Percentiles rank a stretch among this genome's conserved stretches.
Conservation (phyloP, 2,888 invertebrate genomes). For the Synergus umbraculus region DNA sequence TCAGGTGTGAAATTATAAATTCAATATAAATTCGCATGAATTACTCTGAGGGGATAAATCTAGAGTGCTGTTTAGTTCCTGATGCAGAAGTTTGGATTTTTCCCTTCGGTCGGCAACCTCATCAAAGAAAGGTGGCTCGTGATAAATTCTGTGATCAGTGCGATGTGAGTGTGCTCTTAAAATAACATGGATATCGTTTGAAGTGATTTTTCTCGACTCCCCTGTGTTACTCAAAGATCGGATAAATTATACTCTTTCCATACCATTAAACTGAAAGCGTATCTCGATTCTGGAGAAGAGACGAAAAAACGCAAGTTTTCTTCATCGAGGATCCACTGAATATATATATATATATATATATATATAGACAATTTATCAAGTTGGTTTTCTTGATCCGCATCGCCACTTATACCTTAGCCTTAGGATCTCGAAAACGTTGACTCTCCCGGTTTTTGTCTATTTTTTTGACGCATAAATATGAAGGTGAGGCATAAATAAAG, state of each 20-base stretch:
- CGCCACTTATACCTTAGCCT: not conserved
- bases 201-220: constrained; percentile 29
- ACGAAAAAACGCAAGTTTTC: constrained; percentile 36
- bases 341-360: not conserved
- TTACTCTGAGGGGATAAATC: not conserved
- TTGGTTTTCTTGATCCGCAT: constrained; percentile 24
- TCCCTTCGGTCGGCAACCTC: not conserved
- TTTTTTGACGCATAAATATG: constrained; percentile 19
- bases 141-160: not conserved
- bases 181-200: constrained; percentile 4
- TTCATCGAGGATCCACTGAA: constrained; percentile 13
- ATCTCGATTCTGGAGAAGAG: constrained; percentile 21
- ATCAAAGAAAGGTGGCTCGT: constrained; percentile 1
- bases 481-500: constrained; percentile 3
- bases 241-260: constrained; percentile 35
- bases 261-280: constrained; percentile 25
- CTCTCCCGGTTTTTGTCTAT: constrained; percentile 17
- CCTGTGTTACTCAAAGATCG: constrained; percentile 3
- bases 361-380: constrained; percentile 18
- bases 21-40: constrained; percentile 2
- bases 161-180: constrained; percentile 30
- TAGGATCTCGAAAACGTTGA: constrained; percentile 21
- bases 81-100: not conserved
- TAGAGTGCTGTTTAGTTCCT: not conserved
- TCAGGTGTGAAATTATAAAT: constrained; percentile 3